Evolutionary conservation across 2,113 vertebrate species (phyloP).

Genomic region (Charadrius vociferus): DNA sequence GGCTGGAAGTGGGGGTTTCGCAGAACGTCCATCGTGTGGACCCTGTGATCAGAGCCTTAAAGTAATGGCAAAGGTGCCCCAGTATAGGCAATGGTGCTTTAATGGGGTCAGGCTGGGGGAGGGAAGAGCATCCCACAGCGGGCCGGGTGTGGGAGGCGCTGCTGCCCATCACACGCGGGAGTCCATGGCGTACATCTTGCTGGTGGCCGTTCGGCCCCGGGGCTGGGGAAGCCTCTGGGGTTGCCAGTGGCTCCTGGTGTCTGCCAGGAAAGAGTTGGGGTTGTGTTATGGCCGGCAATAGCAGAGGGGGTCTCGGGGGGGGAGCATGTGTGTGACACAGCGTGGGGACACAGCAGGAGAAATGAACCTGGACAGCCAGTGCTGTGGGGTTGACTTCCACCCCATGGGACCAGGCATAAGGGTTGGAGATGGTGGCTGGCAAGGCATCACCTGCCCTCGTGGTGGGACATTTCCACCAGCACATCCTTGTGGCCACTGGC

Average conservation of each 20-base stretch:
- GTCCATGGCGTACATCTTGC: conserved; percentile 68
- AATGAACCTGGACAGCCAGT: rapidly evolving
- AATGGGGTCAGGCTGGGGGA: not conserved
- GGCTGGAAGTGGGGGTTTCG: not conserved
- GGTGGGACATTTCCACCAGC: not conserved
- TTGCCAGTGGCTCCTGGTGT: not conserved
- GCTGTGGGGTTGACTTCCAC: not conserved
- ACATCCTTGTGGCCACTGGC: not conserved
- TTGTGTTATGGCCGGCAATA: rapidly evolving
- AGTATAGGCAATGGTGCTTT: not conserved
- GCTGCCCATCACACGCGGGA: conserved; percentile 58
- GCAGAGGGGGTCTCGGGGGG: no score
- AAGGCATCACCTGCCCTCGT: not conserved
- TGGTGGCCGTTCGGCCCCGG: not conserved
- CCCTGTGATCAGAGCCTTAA: not conserved
- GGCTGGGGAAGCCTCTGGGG: not conserved
- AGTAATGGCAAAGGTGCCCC: not conserved
- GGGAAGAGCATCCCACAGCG: rapidly evolving
- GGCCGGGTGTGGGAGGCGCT: rapidly evolving
- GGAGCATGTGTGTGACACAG: not conserved
- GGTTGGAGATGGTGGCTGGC: rapidly evolving
- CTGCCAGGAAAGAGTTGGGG: conserved; percentile 4
- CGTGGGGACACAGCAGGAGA: rapidly evolving
- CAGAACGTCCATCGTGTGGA: rapidly evolving
- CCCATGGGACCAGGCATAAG: rapidly evolving